These are phyloP conservation scores for Sphenodon punctatus DNA, from an alignment of 2,797 vertebrate genomes.

Conservation along the genomic window DNA sequence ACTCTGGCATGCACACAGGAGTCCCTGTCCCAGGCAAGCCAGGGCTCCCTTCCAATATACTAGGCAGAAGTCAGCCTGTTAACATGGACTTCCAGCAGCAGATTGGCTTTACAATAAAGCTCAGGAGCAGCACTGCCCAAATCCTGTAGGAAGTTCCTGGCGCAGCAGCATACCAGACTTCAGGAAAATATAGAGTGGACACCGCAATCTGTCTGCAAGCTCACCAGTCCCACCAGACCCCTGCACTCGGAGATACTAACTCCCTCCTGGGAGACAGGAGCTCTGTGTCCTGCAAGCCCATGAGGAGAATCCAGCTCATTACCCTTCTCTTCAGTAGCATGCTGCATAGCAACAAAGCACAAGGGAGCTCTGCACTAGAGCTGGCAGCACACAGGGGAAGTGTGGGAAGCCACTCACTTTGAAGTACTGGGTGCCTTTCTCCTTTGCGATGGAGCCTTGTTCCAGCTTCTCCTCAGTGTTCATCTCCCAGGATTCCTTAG, in stretches of 20 bases:
- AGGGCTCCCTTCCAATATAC: no score
- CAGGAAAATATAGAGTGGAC: not conserved
- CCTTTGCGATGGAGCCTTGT: conserved; percentile 91
- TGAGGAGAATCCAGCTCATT: not conserved
- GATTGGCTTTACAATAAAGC: no score
- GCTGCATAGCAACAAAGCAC: not conserved
- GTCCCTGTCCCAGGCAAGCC: no score
- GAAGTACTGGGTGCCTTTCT: conserved; percentile 93
- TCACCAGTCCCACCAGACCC: no score
- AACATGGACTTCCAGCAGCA: no score
- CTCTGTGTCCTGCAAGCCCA: not conserved
- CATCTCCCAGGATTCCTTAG: conserved; percentile 99
- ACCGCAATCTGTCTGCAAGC: no score
- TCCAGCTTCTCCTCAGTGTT: conserved; percentile 90
- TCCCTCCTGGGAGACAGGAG: not conserved
- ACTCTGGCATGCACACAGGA: not conserved
- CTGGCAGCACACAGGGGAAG: not conserved
- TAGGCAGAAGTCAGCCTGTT: no score
- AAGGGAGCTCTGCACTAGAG: not conserved
- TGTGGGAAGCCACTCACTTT: conserved; percentile 79
- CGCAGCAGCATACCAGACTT: no score
- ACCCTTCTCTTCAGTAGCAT: not conserved
- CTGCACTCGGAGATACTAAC: no score
- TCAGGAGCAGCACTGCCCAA: not conserved
- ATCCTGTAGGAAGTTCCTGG: not conserved